Evolutionary conservation across 2,888 invertebrate species (phyloP).

Genomic region (Congeria kusceri): DNA sequence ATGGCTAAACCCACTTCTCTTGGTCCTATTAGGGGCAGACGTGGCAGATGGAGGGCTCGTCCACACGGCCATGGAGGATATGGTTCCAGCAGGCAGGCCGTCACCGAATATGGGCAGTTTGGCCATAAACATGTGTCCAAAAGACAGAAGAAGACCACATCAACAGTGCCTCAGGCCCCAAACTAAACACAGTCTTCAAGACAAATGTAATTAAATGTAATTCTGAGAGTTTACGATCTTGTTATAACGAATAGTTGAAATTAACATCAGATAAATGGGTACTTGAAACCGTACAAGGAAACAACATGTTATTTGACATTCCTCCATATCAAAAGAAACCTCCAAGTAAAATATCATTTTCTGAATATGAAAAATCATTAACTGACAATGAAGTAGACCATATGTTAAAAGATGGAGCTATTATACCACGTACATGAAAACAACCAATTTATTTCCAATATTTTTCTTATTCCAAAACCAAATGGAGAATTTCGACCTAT

Average conservation of each 20-base stretch:
- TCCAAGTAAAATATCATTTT: not conserved
- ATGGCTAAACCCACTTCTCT: not conserved
- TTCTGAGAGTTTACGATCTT: not conserved
- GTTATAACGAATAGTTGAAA: no score
- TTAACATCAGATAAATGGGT: no score
- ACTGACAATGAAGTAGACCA: not conserved
- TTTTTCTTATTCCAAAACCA: no score
- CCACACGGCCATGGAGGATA: not conserved
- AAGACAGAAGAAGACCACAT: not conserved
- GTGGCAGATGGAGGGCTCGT: not conserved
- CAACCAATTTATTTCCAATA: no score
- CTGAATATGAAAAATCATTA: not conserved
- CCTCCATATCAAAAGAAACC: not conserved
- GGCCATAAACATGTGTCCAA: not conserved
- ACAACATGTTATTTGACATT: not conserved
- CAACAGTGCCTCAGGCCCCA: not conserved
- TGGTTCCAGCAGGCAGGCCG: not conserved
- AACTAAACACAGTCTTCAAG: not conserved
- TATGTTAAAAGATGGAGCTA: no score
- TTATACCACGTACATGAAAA: no score
- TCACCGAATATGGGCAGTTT: not conserved
- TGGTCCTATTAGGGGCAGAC: conserved; percentile 2
- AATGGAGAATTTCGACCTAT: no score
- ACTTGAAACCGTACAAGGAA: not conserved
- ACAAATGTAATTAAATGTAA: not conserved